A percentile compares a stretch with the other conserved stretches of the same genome.
Evolutionary conservation across 2,888 invertebrate species (phyloP).

Genomic region (Erebia aethiops): DNA sequence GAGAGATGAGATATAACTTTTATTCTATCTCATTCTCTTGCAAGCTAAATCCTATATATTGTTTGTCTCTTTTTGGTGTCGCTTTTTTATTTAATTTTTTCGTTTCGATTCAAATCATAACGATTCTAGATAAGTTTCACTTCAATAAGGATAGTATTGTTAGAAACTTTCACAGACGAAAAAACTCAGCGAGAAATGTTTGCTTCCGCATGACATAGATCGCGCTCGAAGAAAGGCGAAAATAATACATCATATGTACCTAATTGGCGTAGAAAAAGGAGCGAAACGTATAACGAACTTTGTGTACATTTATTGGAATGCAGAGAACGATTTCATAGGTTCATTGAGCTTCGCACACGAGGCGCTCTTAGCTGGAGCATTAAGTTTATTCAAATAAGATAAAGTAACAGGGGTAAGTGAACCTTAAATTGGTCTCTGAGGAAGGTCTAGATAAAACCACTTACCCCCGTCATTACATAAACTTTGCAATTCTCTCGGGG

Average conservation of each 20-base stretch:
- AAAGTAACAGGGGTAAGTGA: conserved; percentile 18
- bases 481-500: neutral
- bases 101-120: no score
- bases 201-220: conserved; percentile 6
- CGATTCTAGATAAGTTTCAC: no score
- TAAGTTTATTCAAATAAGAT: neutral
- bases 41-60: no score
- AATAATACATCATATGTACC: conserved; percentile 1
- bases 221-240: neutral
- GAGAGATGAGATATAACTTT: no score
- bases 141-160: neutral
- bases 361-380: neutral
- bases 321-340: conserved; percentile 16
- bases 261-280: conserved; percentile 5
- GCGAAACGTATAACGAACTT: conserved; percentile 2
- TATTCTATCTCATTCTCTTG: no score
- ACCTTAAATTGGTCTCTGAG: conserved; percentile 13
- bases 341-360: conserved; percentile 20
- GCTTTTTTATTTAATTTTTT: no score
- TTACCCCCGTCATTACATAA: conserved; percentile 11
- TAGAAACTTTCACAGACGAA: neutral
- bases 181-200: neutral
- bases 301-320: neutral
- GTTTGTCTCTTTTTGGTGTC: no score
- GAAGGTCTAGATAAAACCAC: conserved; percentile 14